Evolutionary conservation across 1,140 invertebrate species (phyloP).

Genomic region (Antheraea pernyi): DNA sequence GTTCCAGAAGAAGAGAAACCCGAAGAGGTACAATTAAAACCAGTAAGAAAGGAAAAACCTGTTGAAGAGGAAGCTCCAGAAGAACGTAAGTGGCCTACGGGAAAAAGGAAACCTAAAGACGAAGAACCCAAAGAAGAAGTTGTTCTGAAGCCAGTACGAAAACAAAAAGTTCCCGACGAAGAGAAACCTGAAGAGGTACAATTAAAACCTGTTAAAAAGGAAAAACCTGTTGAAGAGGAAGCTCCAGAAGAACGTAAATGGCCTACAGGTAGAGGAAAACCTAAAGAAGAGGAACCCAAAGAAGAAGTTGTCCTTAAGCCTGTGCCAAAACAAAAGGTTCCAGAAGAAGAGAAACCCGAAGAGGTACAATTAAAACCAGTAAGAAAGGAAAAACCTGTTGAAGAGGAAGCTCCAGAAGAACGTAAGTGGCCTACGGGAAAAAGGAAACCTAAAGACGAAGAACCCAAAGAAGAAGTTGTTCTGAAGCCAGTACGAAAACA

Average conservation of each 20-base stretch:
- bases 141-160: slow-evolving; percentile 28
- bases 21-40: slow-evolving; percentile 34
- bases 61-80: slow-evolving; percentile 50
- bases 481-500: slow-evolving; percentile 27
- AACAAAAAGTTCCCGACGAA: slow-evolving; percentile 26
- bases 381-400: slow-evolving; percentile 20
- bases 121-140: slow-evolving; percentile 36
- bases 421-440: slow-evolving; percentile 23
- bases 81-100: slow-evolving; percentile 64
- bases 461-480: slow-evolving; percentile 28
- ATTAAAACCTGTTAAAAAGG: slow-evolving; percentile 34
- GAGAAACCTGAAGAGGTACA: slow-evolving; percentile 43
- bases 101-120: slow-evolving; percentile 58
- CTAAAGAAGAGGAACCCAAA: slow-evolving; percentile 59
- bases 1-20: slow-evolving; percentile 25
- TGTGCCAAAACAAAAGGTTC: slow-evolving; percentile 31
- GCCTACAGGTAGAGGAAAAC: slow-evolving; percentile 53
- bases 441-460: slow-evolving; percentile 25
- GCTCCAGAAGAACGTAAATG: slow-evolving; percentile 38
- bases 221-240: slow-evolving; percentile 27
- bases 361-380: slow-evolving; percentile 28
- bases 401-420: slow-evolving; percentile 32
- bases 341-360: slow-evolving; percentile 29
- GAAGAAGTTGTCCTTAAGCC: slow-evolving; percentile 49
- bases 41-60: slow-evolving; percentile 31